A percentile compares a stretch with the other conserved stretches of the same genome.
phyloP scores from a whole-genome alignment of 1,140 invertebrate genomes.

The Drosophila burlai region DNA sequence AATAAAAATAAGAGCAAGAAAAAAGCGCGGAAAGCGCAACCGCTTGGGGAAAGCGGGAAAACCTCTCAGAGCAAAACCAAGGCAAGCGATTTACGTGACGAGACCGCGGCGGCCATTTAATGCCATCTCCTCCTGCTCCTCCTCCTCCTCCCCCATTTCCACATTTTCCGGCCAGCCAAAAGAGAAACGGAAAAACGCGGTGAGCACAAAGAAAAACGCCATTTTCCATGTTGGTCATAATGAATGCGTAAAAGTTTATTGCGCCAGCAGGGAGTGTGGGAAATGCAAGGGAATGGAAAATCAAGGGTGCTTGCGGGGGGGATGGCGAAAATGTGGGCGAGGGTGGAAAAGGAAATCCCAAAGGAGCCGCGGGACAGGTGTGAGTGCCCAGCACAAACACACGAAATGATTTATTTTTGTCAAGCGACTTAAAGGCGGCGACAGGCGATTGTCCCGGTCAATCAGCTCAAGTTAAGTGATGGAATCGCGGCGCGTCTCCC shows the following conservation, averaged over 20 bases:
- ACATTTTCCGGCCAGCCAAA: conserved; percentile 24
- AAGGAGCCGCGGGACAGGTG: conserved; percentile 41
- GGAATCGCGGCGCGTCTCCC: conserved; percentile 14
- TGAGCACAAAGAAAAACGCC: conserved; percentile 55
- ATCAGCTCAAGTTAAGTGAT: conserved; percentile 37
- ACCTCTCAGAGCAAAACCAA: conserved; percentile 36
- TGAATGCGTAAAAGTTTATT: conserved; percentile 64
- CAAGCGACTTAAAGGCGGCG: conserved; percentile 26
- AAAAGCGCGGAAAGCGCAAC: conserved; percentile 26
- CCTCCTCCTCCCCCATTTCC: conserved; percentile 6
- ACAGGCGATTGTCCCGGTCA: conserved; percentile 37
- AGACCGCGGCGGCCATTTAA: conserved; percentile 49
- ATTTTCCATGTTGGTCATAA: conserved; percentile 65
- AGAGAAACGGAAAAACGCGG: conserved; percentile 45
- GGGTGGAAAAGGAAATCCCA: conserved; percentile 20
- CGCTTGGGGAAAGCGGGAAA: conserved; percentile 28
- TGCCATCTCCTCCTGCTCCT: conserved; percentile 6
- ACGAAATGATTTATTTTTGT: conserved; percentile 46
- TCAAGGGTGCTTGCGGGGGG: conserved; percentile 1
- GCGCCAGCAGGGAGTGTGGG: conserved; percentile 28
- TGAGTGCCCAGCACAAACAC: conserved; percentile 33
- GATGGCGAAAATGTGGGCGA: neutral
- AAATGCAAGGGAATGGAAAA: conserved; percentile 27
- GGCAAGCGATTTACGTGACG: conserved; percentile 47
- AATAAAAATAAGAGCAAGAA: conserved; percentile 10